Evolutionary conservation across 2,888 invertebrate genomes (phyloP), one percentile per base, ranked within the genome.

Genomic region (Hydrotaea diabolus): DNA sequence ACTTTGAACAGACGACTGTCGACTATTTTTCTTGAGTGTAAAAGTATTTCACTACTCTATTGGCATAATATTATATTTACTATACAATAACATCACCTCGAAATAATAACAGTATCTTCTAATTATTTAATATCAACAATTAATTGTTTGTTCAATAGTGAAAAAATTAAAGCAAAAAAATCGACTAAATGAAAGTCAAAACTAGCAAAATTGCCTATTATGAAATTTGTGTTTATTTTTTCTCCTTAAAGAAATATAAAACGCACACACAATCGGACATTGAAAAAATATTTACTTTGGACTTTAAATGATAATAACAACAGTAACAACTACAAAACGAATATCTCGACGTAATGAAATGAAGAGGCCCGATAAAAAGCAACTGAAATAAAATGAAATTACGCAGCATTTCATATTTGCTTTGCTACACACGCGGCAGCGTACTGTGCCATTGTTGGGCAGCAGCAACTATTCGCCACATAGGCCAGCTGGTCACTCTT

Each of bases 51-150:
- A n/a, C 31, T 36, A 57, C 55, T 71, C 31, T 7, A 31, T 2
- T 4, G 31, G 31, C n/a, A n/a, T n/a, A n/a, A n/a, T n/a, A n/a
- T n/a, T 31, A 31, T 31, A 31, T 31, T 31, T 4, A 2, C 2
- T 31, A 31, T 7, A 31, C 2, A 31, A 31, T 31, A 46, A 46
- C 3, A 21, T 57, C 59, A 26, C 59, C 59, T 59, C 26, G 23
- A 13, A 49, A 26, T 59, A 1, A 15, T 59, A 59, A 59, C 23
- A 59, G 66, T 80, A 83, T 83, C 83, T 77, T 77, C 15, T 80
- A 83, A 83, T 83, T 80, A 62, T 23, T 77, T 74, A 74, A 80
- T 49, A 78, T 69, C 71, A 80, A n/a, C n/a, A n/a, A n/a, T n/a
- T n/a, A n/a, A 64, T 77, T 78, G 80, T 77, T 80, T 74, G 64